Evolutionary conservation across 2,113 vertebrate genomes (phyloP), one percentile per base, ranked within the genome.

Genomic region (Barnardius zonarius): DNA sequence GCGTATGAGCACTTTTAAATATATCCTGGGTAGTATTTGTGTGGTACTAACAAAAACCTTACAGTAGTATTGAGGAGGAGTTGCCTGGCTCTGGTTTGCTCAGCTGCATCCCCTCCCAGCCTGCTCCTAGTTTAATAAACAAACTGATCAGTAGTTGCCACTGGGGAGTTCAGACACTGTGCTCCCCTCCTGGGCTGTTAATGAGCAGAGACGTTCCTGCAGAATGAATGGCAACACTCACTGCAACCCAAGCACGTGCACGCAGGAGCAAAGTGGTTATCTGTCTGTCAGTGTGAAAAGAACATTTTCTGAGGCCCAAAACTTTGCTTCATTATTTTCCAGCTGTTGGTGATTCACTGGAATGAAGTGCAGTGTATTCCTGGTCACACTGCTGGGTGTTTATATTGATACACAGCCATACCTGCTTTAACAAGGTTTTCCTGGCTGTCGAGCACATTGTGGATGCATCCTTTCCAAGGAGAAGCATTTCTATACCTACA

Each of bases 401-500:
- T 27, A 18, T 46, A 4, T 4, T 57, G 67, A 48, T 68, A 17
- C 6, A 3, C 9, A 52, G 23, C 51, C 33, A 0, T 6, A 5
- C 13, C 1, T 84, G 27, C 11, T 43, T 33, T 24, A 39, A 17
- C 9, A 44, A 43, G 51, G 8, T 7, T 87, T 79, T 83, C 48
- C 33, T 85, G n/a, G 1, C 37, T 76, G 0, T 46, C 27, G 19
- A 3, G 18, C 12, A 10, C 16, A 7, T 13, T 1, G 3, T 30
- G 24, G 37, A 7, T 67, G 20, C 31, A 11, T 43, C 55, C 24
- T 86, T 77, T 37, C 54, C 41, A 33, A 66, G 35, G 44, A 90
- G 54, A 33, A 69, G 17, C 9, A 5, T 76, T 95, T 76, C 54
- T 57, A 30, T 8, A 27, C 7, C 30, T 43, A 8, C 3, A 4